Conservation (phyloP, 2,113 vertebrate species). For the Ageneiosus marmoratus region DNA sequence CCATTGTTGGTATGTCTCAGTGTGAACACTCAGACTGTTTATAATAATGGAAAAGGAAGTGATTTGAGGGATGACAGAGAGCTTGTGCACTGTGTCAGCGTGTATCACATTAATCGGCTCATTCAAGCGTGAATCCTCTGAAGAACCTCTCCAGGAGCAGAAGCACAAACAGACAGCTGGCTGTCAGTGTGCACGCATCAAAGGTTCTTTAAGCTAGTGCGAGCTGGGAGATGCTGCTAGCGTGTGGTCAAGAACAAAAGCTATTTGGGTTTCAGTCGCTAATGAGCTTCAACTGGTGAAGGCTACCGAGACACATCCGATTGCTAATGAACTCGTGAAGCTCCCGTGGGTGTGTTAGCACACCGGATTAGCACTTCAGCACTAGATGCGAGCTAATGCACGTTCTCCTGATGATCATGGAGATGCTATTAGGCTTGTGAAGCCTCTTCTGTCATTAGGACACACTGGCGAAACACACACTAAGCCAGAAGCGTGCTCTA, state of each 20-base stretch:
- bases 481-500: slow-evolving; percentile 3
- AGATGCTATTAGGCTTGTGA: slow-evolving; percentile 18
- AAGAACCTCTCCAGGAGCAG: slow-evolving; percentile 2
- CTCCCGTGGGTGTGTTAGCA: slow-evolving; percentile 6
- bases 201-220: neutral
- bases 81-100: neutral
- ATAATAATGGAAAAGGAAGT: neutral
- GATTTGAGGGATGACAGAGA: neutral
- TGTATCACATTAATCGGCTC: slow-evolving; percentile 5
- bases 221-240: slow-evolving; percentile 13
- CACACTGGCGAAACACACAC: neutral
- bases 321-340: slow-evolving; percentile 6
- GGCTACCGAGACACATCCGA: neutral
- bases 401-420: slow-evolving; percentile 12
- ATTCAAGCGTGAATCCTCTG: slow-evolving; percentile 7
- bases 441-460: slow-evolving; percentile 14
- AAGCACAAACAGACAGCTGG: slow-evolving; percentile 21
- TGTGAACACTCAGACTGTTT: neutral
- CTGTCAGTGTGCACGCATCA: neutral
- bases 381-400: neutral
- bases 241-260: slow-evolving; percentile 21
- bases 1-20: neutral
- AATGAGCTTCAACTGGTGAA: slow-evolving; percentile 21
- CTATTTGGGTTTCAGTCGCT: slow-evolving; percentile 10
- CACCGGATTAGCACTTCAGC: slow-evolving; percentile 15